Base-by-base conservation (phyloP, 2,797 vertebrate species). In the Tapera naevia region DNA sequence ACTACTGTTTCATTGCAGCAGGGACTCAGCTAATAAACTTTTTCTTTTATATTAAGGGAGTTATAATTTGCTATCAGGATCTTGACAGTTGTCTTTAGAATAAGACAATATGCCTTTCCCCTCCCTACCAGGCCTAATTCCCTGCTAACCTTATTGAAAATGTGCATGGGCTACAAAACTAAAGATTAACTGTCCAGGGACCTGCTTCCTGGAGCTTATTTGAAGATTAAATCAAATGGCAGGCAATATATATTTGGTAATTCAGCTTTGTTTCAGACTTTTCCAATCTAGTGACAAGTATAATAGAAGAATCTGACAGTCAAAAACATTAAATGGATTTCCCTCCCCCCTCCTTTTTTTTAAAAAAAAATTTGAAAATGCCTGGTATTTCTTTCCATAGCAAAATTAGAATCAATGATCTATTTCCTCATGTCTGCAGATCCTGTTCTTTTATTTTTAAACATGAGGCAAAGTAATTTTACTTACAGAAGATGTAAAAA, bases 151-250 rank as follows among this genome's bases (percentile, higher is more conserved):
- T 97, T 98, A 97, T 96, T 98, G 97, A 96, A 98, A 97, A 97
- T 98, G 97, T 97, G 97, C 97, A 97, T 97, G 95, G 97, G 97
- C 97, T 98, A 97, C 97, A 98, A 97, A 98, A 98, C 96, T 97
- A 97, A 98, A 98, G 97, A 98, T 98, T 98, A 97, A 97, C 97
- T 97, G 97, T 97, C 97, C 97, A 96, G 97, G 97, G 96, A 98
- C 95, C 96, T 97, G 97, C 95, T 98, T 98, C 97, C 97, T 96
- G 96, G 94, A 97, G 97, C 97, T 97, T 97, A 97, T 97, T 98
- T 98, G 97, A 97, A 98, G 97, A 98, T 98, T 98, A 98, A 97
- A 98, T 98, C 97, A 98, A 98, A 98, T 97, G 97, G 95, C 96
- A 98, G 95, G 96, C 95, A 94, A 97, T 97, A 97, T 97, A 97